Evolutionary conservation across 2,113 vertebrate genomes (phyloP).

Genomic region (Zapornia atra): DNA sequence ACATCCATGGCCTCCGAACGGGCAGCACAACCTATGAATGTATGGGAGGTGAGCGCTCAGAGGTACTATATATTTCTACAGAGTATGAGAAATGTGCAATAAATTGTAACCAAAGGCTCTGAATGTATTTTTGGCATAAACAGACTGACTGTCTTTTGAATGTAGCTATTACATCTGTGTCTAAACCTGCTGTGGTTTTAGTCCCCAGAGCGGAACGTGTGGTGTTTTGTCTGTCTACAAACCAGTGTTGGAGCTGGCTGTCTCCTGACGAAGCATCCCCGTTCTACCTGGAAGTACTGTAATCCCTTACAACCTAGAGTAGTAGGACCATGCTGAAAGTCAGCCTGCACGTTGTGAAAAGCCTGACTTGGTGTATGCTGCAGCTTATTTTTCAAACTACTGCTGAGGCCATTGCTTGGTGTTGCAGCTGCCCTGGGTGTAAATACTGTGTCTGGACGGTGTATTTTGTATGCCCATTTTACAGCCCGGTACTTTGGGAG

Average conservation of each 20-base stretch:
- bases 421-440: constrained; percentile 67
- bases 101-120: constrained; percentile 55
- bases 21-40: neutral
- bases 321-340: neutral
- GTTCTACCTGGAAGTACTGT: constrained; percentile 54
- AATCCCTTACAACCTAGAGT: constrained; percentile 48
- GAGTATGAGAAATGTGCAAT: constrained; percentile 51
- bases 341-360: constrained; percentile 51
- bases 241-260: constrained; percentile 1
- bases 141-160: constrained; percentile 36
- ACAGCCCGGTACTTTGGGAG: constrained; percentile 62
- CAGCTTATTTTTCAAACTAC: constrained; percentile 64
- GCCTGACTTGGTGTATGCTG: neutral
- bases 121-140: constrained; percentile 52
- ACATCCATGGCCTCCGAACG: neutral
- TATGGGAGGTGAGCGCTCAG: neutral
- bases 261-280: constrained; percentile 12
- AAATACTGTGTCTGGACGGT: constrained; percentile 72
- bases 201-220: constrained; percentile 30
- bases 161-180: constrained; percentile 12
- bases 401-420: constrained; percentile 51
- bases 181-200: constrained; percentile 35
- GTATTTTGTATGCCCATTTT: constrained; percentile 76
- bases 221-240: constrained; percentile 1
- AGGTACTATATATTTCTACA: constrained; percentile 31